phyloP scores from a whole-genome alignment of 2,888 invertebrate genomes.

The Pinctada fucata region DNA sequence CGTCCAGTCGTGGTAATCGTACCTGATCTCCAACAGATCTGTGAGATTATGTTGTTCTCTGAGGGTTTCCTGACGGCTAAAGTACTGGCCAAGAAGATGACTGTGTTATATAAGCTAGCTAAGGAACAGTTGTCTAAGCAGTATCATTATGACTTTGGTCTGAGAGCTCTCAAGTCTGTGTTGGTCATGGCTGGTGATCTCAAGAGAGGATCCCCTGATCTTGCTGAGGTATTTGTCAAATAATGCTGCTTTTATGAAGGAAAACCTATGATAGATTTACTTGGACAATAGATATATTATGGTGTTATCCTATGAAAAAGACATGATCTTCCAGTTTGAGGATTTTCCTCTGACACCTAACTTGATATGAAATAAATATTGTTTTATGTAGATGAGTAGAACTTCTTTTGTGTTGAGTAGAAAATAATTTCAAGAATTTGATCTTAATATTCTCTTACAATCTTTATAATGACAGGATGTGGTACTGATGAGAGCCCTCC shows the following conservation, averaged over 20 bases:
- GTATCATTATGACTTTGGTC: slow-evolving; percentile 95
- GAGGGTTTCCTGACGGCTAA: slow-evolving; percentile 94
- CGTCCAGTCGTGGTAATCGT: slow-evolving; percentile 94
- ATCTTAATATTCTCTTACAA: too few species aligned
- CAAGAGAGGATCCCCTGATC: slow-evolving; percentile 86
- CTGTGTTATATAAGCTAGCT: slow-evolving; percentile 91
- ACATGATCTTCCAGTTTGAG: too few species aligned
- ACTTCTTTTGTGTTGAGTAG: too few species aligned
- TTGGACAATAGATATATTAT: too few species aligned
- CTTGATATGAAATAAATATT: too few species aligned
- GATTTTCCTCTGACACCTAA: too few species aligned
- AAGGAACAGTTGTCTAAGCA: slow-evolving; percentile 93
- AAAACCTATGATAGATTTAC: too few species aligned
- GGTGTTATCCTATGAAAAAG: too few species aligned
- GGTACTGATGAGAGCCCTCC: slow-evolving; percentile 92
- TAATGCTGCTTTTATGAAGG: too few species aligned
- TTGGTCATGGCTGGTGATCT: slow-evolving; percentile 93
- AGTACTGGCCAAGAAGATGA: slow-evolving; percentile 95
- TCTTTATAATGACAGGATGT: slow-evolving; percentile 79
- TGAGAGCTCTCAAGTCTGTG: slow-evolving; percentile 93
- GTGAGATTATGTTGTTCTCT: slow-evolving; percentile 92
- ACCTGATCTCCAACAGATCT: slow-evolving; percentile 94
- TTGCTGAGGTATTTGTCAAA: slow-evolving; percentile 81
- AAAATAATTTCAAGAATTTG: too few species aligned
- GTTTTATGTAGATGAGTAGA: too few species aligned